Base-by-base conservation (phyloP, 2,113 vertebrate genomes). In the Recurvirostra avosetta region DNA sequence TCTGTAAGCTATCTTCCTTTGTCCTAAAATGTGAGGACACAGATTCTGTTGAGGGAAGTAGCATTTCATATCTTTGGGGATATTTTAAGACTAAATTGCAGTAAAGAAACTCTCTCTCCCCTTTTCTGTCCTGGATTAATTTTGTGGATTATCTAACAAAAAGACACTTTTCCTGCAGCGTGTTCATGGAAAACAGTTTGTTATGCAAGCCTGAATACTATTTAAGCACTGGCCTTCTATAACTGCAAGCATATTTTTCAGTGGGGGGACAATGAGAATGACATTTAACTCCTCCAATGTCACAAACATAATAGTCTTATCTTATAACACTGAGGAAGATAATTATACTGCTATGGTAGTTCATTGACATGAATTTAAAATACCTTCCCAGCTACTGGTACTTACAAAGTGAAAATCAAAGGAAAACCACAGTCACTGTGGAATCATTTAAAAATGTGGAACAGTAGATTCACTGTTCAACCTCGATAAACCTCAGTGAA, bases 121-220 rank as follows among this genome's bases (percentile, higher is more conserved):
- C 15, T 87, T 45, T 92, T 88, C 63, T 80, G 43, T 67, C 29
- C 74, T 84, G 59, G 88, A 79, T 96, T 94, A 94, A 73, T 10
- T 78, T 86, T 5, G 32, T 91, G 93, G 78, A 87, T 95, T 97
- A 92, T 92, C 67, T 75, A 63, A 91, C 84, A 85, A 36, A 86
- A 89, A 72, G 53, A 40, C 85, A 85, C 76, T 90, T 95, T 88
- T 93, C 62, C 73, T 95, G 78, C 66, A 40, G 25, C 1, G 0
- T 49, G 55, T 83, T 86, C 34, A 27, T 92, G 91, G 76, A 79
- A 80, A 77, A 65, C 65, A 56, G 30, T 80, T 86, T 78, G 78
- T 88, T 96, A 76, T 41, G 80, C 73, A 87, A 91, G 41, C 49
- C 73, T 84, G 89, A 63, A 40, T 19, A 20, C 70, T 82, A 5